Conservation (phyloP, 2,888 invertebrate genomes). For the Salticus scenicus region DNA sequence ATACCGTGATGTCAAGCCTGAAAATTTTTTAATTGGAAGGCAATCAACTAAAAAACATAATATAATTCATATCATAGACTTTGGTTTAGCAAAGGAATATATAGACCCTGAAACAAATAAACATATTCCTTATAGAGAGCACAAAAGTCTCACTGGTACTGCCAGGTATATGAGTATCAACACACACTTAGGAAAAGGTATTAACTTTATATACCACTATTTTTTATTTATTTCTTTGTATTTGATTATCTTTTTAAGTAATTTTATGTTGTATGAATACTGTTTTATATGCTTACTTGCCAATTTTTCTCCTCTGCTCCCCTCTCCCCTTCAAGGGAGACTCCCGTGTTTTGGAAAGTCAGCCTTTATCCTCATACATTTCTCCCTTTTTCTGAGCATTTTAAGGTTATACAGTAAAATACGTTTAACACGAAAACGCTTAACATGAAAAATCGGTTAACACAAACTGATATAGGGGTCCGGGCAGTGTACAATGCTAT, state of each 20-base stretch:
- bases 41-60: constrained; percentile 98
- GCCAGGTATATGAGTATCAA: constrained; percentile 99
- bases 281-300: too few relatives aligned
- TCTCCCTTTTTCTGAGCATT: too few relatives aligned
- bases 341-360: too few relatives aligned
- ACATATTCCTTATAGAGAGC: constrained; percentile 99
- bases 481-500: too few relatives aligned
- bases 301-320: too few relatives aligned
- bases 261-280: not conserved
- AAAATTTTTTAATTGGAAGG: constrained; percentile 99
- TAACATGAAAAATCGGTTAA: too few relatives aligned
- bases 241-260: not conserved
- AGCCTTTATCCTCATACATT: too few relatives aligned
- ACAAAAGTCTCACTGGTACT: constrained; percentile 99
- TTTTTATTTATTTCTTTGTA: not conserved
- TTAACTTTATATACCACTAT: too few relatives aligned
- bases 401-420: too few relatives aligned
- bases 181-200: constrained; percentile 91
- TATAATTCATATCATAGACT: constrained; percentile 99
- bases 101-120: constrained; percentile 99
- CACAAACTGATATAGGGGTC: too few relatives aligned
- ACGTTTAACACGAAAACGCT: too few relatives aligned
- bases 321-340: too few relatives aligned
- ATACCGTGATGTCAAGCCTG: constrained; percentile 99
- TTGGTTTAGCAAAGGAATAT: constrained; percentile 99